Percentiles rank a stretch among this genome's conserved stretches.
Conservation (phyloP, 2,888 invertebrate genomes). For the Disparrhopalites patrizii region DNA sequence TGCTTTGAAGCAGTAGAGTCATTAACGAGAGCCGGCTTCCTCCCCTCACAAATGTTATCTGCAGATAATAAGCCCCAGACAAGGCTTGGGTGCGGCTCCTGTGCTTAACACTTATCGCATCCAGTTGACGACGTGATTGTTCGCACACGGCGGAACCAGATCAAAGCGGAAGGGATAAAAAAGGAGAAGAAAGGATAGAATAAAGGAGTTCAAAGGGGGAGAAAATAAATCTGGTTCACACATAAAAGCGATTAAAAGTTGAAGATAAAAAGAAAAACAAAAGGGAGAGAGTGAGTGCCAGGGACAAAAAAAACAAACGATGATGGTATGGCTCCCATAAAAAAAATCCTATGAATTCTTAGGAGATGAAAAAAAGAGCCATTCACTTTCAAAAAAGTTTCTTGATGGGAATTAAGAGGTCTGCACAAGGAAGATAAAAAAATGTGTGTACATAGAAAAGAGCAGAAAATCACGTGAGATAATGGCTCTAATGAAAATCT, state of each 20-base stretch:
- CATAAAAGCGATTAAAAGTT: conserved; percentile 26
- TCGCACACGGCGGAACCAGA: background rate
- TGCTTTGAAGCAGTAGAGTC: background rate
- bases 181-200: background rate
- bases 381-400: conserved; percentile 15
- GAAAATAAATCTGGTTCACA: conserved; percentile 17
- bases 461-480: background rate
- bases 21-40: too few relatives aligned
- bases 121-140: conserved; percentile 12
- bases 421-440: too few relatives aligned
- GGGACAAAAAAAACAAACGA: too few relatives aligned
- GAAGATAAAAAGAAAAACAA: conserved; percentile 18
- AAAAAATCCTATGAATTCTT: too few relatives aligned
- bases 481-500: background rate
- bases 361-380: too few relatives aligned
- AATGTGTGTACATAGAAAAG: background rate
- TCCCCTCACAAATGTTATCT: too few relatives aligned
- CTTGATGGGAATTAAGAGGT: conserved; percentile 17
- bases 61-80: background rate
- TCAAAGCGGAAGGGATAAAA: background rate
- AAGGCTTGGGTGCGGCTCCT: conserved; percentile 12
- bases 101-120: conserved; percentile 14
- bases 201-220: background rate
- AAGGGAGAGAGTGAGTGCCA: too few relatives aligned
- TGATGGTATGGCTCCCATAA: too few relatives aligned